Conservation (phyloP, 2,113 vertebrate species). For the Geothlypis trichas region DNA sequence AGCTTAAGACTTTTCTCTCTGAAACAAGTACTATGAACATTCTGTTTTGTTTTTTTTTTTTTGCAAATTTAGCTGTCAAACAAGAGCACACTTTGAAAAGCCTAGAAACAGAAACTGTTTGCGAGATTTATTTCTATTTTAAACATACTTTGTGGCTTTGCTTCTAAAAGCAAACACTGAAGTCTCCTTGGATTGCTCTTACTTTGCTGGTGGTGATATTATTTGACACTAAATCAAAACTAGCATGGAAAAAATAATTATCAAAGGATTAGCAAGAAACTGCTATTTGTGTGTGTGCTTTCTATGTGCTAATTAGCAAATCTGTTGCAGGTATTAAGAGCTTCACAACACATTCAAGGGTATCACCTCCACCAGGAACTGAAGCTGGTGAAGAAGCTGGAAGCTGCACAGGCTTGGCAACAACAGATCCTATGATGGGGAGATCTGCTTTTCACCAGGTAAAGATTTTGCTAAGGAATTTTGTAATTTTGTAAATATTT, state of each 20-base stretch:
- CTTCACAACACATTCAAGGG: neutral
- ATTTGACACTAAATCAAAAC: neutral
- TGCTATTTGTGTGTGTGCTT: neutral
- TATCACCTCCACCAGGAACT: neutral
- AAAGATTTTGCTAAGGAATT: neutral
- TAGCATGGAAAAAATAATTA: neutral
- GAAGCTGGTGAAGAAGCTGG: neutral
- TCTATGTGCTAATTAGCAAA: neutral
- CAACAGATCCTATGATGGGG: neutral
- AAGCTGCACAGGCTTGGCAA: neutral
- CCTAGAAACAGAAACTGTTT: neutral
- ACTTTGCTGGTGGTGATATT: neutral
- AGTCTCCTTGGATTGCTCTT: neutral
- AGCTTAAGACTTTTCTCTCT: conserved; percentile 19
- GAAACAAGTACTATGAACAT: neutral
- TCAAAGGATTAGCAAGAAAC: neutral
- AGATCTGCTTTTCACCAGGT: neutral
- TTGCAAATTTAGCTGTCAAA: neutral
- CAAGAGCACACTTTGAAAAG: neutral
- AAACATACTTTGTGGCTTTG: neutral
- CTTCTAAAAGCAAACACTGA: neutral
- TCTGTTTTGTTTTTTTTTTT: neutral
- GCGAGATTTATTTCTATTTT: neutral
- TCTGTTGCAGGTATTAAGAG: neutral
- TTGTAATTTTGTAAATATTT: neutral